Percentiles rank a stretch among this genome's conserved stretches.
Evolutionary conservation across 1,140 invertebrate species (phyloP).

Genomic region (Lordiphosa clarofinis): DNA sequence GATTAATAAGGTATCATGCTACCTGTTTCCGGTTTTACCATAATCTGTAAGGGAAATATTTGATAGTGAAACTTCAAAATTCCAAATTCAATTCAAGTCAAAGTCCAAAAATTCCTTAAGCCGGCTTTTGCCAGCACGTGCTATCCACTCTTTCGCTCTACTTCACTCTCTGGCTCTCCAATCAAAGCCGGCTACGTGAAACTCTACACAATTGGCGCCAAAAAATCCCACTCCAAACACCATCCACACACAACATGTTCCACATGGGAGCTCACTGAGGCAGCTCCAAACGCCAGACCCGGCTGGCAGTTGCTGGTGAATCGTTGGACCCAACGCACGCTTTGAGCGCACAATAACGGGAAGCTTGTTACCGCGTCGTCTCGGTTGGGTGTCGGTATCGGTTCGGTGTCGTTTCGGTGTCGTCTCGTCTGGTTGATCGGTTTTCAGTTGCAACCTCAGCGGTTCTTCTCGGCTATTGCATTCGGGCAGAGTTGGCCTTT

Average conservation of each 20-base stretch:
- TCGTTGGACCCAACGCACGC: conserved; percentile 52
- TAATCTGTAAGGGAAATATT: too few relatives aligned
- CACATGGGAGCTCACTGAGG: conserved; percentile 40
- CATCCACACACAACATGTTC: conserved; percentile 37
- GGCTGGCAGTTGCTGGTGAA: conserved; percentile 58
- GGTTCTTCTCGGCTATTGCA: conserved; percentile 47
- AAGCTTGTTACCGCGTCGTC: conserved; percentile 21
- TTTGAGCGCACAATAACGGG: conserved; percentile 26
- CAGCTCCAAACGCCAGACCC: conserved; percentile 35
- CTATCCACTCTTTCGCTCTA: background rate
- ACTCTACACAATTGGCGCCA: conserved; percentile 65
- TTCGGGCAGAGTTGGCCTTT: conserved; percentile 39
- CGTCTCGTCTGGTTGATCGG: conserved; percentile 31
- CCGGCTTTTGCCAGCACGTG: conserved; percentile 24
- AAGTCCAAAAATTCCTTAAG: background rate
- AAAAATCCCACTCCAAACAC: conserved; percentile 44
- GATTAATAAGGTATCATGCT: too few relatives aligned
- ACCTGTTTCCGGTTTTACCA: too few relatives aligned
- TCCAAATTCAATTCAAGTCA: background rate
- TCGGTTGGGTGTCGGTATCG: conserved; percentile 16
- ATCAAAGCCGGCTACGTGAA: conserved; percentile 40
- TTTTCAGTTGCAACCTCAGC: conserved; percentile 39
- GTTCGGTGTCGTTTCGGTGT: conserved; percentile 15
- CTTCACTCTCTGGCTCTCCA: conserved; percentile 14
- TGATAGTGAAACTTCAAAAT: too few relatives aligned